Base-by-base conservation (phyloP, 1,140 invertebrate genomes). In the Formica exsecta region DNA sequence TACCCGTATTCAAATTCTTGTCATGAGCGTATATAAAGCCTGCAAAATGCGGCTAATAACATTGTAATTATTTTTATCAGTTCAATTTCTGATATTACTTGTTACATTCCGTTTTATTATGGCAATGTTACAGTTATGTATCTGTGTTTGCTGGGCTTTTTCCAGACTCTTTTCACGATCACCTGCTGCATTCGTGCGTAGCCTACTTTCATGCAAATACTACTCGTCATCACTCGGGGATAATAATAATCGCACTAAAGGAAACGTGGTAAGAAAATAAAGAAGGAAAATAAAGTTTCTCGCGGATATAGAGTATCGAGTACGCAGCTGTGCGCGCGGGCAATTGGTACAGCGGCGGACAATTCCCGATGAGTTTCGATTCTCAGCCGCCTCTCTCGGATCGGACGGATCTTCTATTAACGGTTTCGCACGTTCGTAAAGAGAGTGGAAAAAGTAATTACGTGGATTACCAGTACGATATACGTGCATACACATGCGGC, bases 391-490 rank as follows among this genome's bases (percentile, higher is more conserved):
- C 36, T 13, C 54, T n/a, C 57, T 36, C 41, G 6, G 6, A 32
- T 77, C 41, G 8, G n/a, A 8, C 22, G 59, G 11, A 13, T 65
- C n/a, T 48, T 0, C 19, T 19, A 44, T 44, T 13, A 29, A 36
- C 29, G 22, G 4, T 79, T 79, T 51, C 25, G 41, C 75, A 51
- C 29, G 29, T 79, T 19, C 11, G 19, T 57, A 51, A 32, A 79
- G 19, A 79, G 41, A 77, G 38, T 16, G 19, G 29, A 22, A 51
- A 79, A 48, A 79, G 41, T 25, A 66, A 79, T 66, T 54, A 79
- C 11, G 13, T 7, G 41, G 41, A 79, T 79, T 51, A 79, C 0
- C 41, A 25, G 29, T 25, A 2, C 13, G 48, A 22, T n/a, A 8
- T 7, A 44, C 73, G 0, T 16, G 25, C 9, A 16, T 32, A 32